Base-by-base conservation (phyloP, 1,140 invertebrate species). In the Calliopsis andreniformis region DNA sequence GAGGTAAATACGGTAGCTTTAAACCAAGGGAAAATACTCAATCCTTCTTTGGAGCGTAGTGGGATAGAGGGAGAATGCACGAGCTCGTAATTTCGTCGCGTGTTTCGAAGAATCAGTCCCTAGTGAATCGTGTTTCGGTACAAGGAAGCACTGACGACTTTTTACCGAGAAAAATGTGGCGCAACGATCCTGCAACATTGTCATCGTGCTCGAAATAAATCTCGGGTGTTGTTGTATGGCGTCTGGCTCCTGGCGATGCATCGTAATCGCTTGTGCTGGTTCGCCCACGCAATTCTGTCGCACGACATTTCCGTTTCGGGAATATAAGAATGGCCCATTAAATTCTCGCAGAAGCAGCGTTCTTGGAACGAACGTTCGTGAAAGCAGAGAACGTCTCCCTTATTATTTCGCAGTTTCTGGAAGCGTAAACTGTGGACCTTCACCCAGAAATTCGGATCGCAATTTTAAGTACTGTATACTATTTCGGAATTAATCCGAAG, bases 181-280 rank as follows among this genome's bases (percentile, higher is more conserved):
- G 39, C 39, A 43, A 56, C 30, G 53, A 55, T 62, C 10, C 45
- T n/a, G 58, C 25, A 53, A 53, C 43, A 42, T 28, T 43, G 45
- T 23, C n/a, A 0, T 5, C 30, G 28, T 25, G 61, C 61, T 66
- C 70, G 70, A 73, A 75, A 56, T 35, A 67, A 67, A 75, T 67
- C 51, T 18, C 12, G 23, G 14, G 23, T 55, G 35, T 28, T 32
- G 47, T 43, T 30, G 39, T 28, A 18, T 28, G 25, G 12, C 18
- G 70, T 7, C 39, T 45, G 23, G 32, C 32, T 69, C 55, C 25
- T n/a, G 55, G 7, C 69, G 64, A 76, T 64, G 64, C 72, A 43
- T 76, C 72, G 64, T 59, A 76, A 76, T 75, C 62, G 20, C 68
- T 42, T 28, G 16, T 18, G 25, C 10, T 49, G 25, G 6, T 18